These are phyloP conservation scores for Coenonympha arcania DNA, from an alignment of 2,888 invertebrate genomes.

Conservation along the genomic window DNA sequence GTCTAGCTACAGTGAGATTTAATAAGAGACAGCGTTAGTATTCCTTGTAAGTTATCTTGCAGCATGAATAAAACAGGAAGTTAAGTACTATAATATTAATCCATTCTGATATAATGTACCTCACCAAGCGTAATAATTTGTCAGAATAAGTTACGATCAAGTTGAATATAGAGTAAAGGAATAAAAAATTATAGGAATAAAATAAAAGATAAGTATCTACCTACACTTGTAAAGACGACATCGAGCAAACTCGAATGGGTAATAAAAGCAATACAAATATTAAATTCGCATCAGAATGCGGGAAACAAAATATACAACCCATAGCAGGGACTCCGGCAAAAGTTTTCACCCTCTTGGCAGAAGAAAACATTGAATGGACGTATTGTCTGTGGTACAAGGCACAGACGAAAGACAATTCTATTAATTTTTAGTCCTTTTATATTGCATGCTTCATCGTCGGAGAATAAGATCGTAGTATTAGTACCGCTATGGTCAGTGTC, in stretches of 20 bases:
- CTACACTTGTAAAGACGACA: not conserved
- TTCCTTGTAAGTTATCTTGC: conserved; percentile 6
- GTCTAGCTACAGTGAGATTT: conserved; percentile 8
- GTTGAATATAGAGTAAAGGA: too few species aligned
- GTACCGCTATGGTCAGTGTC: too few species aligned
- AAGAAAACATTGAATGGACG: conserved; percentile 34
- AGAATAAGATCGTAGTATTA: too few species aligned
- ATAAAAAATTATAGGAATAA: too few species aligned
- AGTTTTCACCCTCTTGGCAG: conserved; percentile 58
- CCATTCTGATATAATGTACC: too few species aligned
- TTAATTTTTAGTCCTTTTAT: too few species aligned
- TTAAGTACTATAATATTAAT: too few species aligned
- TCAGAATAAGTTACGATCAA: too few species aligned
- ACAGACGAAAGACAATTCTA: conserved; percentile 17
- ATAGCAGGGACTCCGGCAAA: conserved; percentile 34
- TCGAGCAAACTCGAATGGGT: conserved; percentile 13
- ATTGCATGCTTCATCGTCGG: too few species aligned
- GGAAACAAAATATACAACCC: conserved; percentile 20
- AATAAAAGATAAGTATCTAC: not conserved
- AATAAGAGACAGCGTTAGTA: conserved; percentile 6
- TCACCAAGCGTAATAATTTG: too few species aligned
- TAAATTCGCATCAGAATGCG: conserved; percentile 21
- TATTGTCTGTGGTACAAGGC: conserved; percentile 31
- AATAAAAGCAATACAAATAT: conserved; percentile 20
- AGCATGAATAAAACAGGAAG: too few species aligned